phyloP scores from a whole-genome alignment of 1,140 invertebrate species.

The Aphaenogaster rudis region DNA sequence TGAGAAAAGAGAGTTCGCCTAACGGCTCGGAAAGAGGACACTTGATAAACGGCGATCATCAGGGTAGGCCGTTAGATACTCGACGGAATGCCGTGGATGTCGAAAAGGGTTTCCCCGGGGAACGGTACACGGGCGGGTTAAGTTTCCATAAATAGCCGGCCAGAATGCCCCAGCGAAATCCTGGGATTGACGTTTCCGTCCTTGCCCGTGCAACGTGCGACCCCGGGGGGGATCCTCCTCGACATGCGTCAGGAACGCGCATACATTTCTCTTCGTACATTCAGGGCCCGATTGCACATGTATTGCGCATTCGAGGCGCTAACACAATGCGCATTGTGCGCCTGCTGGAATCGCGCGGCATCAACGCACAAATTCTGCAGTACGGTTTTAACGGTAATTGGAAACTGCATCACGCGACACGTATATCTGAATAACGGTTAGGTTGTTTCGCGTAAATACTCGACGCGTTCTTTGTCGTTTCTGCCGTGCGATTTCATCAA shows the following conservation, averaged over 20 bases:
- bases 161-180: constrained; percentile 64
- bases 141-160: constrained; percentile 66
- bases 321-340: constrained; percentile 55
- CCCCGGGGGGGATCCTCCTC: constrained; percentile 41
- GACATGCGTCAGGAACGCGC: constrained; percentile 50
- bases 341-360: constrained; percentile 22
- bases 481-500: neutral
- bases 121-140: constrained; percentile 55
- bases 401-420: constrained; percentile 39
- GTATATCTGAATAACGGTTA: constrained; percentile 31
- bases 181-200: constrained; percentile 63
- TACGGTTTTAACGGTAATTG: constrained; percentile 55
- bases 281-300: constrained; percentile 41
- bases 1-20: neutral
- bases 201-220: constrained; percentile 39
- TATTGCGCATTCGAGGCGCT: constrained; percentile 42
- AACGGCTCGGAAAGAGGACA: constrained; percentile 39
- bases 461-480: constrained; percentile 15
- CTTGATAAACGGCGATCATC: constrained; percentile 66
- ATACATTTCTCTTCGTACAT: constrained; percentile 45
- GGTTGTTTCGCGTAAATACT: constrained; percentile 17
- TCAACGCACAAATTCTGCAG: constrained; percentile 10
- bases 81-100: constrained; percentile 33
- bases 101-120: constrained; percentile 35
- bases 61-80: constrained; percentile 48